Evolutionary conservation across 2,888 invertebrate species (phyloP).

Genomic region (Watsonalla binaria): DNA sequence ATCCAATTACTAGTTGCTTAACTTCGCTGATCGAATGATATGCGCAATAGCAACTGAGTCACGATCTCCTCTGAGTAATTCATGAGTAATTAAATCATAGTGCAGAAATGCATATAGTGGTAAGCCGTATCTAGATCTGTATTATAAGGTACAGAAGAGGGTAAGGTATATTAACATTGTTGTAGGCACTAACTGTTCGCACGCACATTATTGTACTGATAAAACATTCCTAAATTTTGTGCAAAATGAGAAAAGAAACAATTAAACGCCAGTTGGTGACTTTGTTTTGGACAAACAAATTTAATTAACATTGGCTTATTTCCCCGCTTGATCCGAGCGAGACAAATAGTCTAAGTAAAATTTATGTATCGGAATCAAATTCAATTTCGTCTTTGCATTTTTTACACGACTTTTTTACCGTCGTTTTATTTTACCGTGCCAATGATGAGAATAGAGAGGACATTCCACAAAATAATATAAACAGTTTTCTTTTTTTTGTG

Average conservation of each 20-base stretch:
- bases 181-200: neutral
- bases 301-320: constrained; percentile 72
- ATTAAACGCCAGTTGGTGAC: constrained; percentile 61
- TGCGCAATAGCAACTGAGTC: too few species aligned
- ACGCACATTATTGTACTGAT: neutral
- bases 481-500: neutral
- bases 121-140: too few species aligned
- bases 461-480: constrained; percentile 14
- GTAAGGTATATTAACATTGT: too few species aligned
- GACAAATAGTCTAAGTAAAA: constrained; percentile 77
- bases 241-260: constrained; percentile 43
- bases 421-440: constrained; percentile 47
- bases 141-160: too few species aligned
- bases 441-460: constrained; percentile 44
- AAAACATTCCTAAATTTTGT: constrained; percentile 5
- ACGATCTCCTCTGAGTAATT: too few species aligned
- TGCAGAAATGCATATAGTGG: too few species aligned
- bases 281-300: constrained; percentile 65
- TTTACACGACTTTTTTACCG: constrained; percentile 68
- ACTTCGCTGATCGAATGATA: too few species aligned
- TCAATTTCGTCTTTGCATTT: constrained; percentile 76
- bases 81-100: too few species aligned
- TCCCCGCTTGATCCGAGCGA: constrained; percentile 68
- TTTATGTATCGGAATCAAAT: constrained; percentile 78
- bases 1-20: too few species aligned